These are phyloP conservation scores for Ailurus styani DNA, from an alignment of 2,113 vertebrate species.

Conservation along the genomic window DNA sequence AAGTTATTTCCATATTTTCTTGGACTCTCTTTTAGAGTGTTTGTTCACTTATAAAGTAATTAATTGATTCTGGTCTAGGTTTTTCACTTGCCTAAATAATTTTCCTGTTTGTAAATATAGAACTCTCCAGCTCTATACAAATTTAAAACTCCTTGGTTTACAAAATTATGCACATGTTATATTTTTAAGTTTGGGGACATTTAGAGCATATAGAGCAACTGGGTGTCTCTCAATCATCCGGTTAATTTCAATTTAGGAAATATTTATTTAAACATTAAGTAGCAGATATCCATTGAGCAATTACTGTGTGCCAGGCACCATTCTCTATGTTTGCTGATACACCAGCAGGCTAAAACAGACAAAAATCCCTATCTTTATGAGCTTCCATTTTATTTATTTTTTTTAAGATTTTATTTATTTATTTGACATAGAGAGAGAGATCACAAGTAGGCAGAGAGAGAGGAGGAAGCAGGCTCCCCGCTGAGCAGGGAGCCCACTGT, in stretches of 20 bases:
- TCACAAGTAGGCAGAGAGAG: no score
- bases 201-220: background rate
- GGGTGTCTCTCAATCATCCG: background rate
- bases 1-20: constrained; percentile 50
- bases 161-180: background rate
- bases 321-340: background rate
- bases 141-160: background rate
- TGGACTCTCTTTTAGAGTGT: constrained; percentile 8
- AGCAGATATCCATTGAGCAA: background rate
- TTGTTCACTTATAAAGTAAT: background rate
- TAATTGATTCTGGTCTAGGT: background rate
- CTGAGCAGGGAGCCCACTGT: no score
- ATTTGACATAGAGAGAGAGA: no score
- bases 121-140: background rate
- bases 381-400: background rate
- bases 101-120: background rate
- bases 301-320: background rate
- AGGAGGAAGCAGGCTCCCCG: no score
- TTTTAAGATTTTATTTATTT: no score
- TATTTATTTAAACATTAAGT: background rate
- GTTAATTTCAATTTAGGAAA: background rate
- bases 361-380: background rate
- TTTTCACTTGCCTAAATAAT: background rate
- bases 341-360: background rate
- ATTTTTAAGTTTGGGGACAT: background rate